Evolutionary conservation across 2,113 vertebrate species (phyloP).

Genomic region (Oenanthe melanoleuca): DNA sequence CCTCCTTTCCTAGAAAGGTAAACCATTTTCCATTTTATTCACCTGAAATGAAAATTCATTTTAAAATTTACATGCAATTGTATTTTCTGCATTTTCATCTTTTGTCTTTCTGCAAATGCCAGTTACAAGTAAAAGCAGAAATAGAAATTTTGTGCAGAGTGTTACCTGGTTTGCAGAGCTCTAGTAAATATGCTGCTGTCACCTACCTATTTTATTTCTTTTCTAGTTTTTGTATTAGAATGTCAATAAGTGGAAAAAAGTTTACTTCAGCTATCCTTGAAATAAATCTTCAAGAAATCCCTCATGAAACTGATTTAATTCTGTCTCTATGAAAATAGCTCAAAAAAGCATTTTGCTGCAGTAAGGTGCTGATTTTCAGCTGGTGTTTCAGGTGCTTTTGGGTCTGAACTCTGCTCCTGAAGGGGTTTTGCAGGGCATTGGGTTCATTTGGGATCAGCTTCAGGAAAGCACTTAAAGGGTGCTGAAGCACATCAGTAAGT

Average conservation of each 20-base stretch:
- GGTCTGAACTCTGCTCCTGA: background rate
- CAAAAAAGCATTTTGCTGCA: background rate
- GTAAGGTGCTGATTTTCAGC: background rate
- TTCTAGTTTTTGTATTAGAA: background rate
- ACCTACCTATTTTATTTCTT: slow-evolving; percentile 25
- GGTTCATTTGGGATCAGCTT: background rate
- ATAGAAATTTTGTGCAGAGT: background rate
- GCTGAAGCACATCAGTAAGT: background rate
- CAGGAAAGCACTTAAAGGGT: background rate
- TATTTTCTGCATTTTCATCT: background rate
- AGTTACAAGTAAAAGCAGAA: background rate
- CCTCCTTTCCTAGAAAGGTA: background rate
- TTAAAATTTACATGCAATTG: background rate
- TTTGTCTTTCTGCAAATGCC: background rate
- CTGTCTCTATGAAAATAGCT: background rate
- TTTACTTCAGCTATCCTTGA: background rate
- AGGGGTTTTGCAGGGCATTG: background rate
- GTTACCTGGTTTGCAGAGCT: background rate
- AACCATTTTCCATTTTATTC: background rate
- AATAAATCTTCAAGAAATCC: slow-evolving; percentile 11
- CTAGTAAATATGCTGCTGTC: background rate
- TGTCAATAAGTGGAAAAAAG: background rate
- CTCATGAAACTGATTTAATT: background rate
- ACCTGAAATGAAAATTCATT: background rate
- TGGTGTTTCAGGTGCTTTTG: background rate